Base-by-base conservation (phyloP, 2,113 vertebrate genomes). In the Gambusia holbrooki region DNA sequence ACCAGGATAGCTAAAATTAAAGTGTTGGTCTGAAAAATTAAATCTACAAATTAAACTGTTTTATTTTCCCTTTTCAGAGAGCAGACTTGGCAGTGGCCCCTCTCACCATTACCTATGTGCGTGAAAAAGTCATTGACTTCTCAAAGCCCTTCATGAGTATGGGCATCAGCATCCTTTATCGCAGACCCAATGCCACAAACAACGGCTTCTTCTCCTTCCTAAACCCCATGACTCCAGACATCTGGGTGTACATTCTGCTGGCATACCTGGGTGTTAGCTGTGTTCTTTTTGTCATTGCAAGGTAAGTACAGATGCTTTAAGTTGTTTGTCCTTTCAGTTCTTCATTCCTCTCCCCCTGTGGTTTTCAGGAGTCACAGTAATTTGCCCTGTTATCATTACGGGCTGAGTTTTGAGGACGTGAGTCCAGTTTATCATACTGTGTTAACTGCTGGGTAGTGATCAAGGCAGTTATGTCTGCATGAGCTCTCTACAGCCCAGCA, bases 131-230 rank as follows among this genome's bases (percentile, higher is more conserved):
- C 1, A 96, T 99, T 0, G 98, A 99, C 90, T 99, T 99, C 94
- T 96, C 98, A 86, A 99, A 99, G 89, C 98, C 98, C 70, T 99
- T 98, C 88, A 96, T 99, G 95, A 99, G 93, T 0, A 94, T 96
- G 45, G 98, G 98, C n/a, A 97, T 99, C 92, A 99, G 98, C 95
- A 99, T 99, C 87, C 84, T 99, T 19, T 99, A 99, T 71, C 95
- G 97, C 29, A 98, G 97, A 45, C 96, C 98, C 90, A 99, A 99
- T 0, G 93, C 94, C 80, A 99, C 98, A 94, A 98, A 95, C 92
- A 96, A 94, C 40, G 97, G 98, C n/a, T 97, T 99, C 85, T 99
- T 99, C 94, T 99, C 97, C 89, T 99, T 99, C 92, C 96, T 99
- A 73, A 98, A 98, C 85, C 98, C 98, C 1, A 94, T 99, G 83